phyloP scores from a whole-genome alignment of 2,797 vertebrate species.

The Nasua narica region DNA sequence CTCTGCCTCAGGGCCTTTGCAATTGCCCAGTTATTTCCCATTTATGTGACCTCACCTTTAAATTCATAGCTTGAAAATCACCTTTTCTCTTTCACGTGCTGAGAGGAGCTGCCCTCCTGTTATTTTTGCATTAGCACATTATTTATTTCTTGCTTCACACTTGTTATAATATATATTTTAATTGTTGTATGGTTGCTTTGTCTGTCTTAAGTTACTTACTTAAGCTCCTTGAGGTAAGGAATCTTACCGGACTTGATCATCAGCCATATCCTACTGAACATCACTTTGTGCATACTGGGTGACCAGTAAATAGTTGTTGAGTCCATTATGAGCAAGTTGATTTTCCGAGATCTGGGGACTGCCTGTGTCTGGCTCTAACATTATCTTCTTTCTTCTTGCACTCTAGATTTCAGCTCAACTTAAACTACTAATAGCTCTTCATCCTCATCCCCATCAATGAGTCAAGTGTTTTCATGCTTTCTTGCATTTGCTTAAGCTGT shows the following conservation, averaged over 20 bases:
- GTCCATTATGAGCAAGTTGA: not conserved
- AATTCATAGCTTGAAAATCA: not conserved
- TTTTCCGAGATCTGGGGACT: not conserved
- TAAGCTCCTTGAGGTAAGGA: not conserved
- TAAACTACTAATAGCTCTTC: not conserved
- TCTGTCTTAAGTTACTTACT: not conserved
- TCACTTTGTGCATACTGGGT: not conserved
- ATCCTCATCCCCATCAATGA: no score
- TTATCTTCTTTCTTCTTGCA: not conserved
- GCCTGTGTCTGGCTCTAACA: not conserved
- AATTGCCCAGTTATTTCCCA: not conserved
- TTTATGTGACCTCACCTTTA: not conserved
- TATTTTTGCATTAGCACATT: not conserved
- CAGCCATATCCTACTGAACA: not conserved
- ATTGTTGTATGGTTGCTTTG: not conserved
- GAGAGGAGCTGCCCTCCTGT: not conserved
- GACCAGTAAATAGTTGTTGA: not conserved
- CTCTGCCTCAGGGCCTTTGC: not conserved
- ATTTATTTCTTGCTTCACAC: not conserved
- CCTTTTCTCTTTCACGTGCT: not conserved
- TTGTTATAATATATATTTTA: not conserved
- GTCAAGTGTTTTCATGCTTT: not conserved
- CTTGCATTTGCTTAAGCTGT: not conserved
- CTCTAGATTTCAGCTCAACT: not conserved
- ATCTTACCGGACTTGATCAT: not conserved